Conservation (phyloP, 1,140 invertebrate species). For the Drosophila nigromelanica region DNA sequence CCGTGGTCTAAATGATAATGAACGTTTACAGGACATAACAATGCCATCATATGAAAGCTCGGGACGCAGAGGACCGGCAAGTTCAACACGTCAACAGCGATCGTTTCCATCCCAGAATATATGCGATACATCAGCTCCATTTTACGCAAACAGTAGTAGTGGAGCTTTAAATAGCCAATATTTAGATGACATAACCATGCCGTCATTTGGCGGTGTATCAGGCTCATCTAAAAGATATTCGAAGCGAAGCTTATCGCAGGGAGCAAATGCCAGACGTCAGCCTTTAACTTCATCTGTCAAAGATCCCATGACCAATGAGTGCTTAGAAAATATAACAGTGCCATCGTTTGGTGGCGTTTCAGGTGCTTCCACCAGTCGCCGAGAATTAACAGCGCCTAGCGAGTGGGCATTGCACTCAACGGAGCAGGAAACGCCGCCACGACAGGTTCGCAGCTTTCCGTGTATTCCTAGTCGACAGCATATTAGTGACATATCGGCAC, state of each 20-base stretch:
- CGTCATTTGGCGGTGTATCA: slow-evolving; percentile 1
- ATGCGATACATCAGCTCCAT: neutral
- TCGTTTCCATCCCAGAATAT: slow-evolving; percentile 9
- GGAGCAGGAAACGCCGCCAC: neutral
- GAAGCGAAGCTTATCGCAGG: slow-evolving; percentile 22
- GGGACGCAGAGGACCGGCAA: neutral
- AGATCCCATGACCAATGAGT: neutral
- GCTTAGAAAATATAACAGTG: slow-evolving; percentile 18
- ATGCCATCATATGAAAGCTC: neutral
- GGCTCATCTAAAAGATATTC: slow-evolving; percentile 1
- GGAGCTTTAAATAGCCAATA: neutral
- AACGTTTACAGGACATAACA: slow-evolving; percentile 1
- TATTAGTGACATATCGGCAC: slow-evolving; percentile 28
- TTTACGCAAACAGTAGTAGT: neutral
- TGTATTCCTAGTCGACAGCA: slow-evolving; percentile 23
- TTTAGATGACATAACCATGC: slow-evolving; percentile 8
- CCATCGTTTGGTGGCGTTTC: neutral
- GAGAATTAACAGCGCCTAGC: neutral
- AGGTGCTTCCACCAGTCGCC: neutral
- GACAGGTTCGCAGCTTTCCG: slow-evolving; percentile 22
- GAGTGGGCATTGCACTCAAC: slow-evolving; percentile 14
- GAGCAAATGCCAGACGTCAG: neutral
- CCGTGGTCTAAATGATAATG: neutral
- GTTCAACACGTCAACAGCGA: neutral
- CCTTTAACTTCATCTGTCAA: neutral